Base-by-base conservation (phyloP, 2,113 vertebrate genomes). In the Trochalopteron elliotii region DNA sequence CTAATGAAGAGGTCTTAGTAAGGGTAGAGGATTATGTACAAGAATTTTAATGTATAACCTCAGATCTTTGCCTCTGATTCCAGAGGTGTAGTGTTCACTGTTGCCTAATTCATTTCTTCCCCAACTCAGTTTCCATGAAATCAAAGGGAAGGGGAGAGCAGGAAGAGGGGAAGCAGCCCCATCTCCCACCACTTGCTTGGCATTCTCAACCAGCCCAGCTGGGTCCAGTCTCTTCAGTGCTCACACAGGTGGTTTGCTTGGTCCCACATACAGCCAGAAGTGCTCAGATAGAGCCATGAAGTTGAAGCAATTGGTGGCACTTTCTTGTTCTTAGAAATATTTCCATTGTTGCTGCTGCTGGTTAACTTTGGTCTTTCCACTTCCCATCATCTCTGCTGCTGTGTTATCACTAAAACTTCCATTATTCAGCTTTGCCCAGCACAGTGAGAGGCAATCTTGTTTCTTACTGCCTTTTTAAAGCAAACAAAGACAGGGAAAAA, bases 391-490 rank as follows among this genome's bases (percentile, higher is more conserved):
- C 78, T 91, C 60, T 82, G 81, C 79, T 95, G 61, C 80, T 95
- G 75, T 76, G 75, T 84, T 95, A 93, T 71, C 93, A 94, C 94
- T 94, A 94, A 87, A 93, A 87, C 72, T 90, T 94, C 68, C 79
- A 93, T 96, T 94, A 88, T 74, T 45, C 0, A 0, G 45, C 85
- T 94, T 86, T 90, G 83, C 68, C 56, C 31, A 30, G 75, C 45
- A 0, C 85, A 88, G 79, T 83, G 65, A 96, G 83, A 92, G 40
- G 88, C 88, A 93, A 81, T 90, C 83, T 91, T 90, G 71, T 88
- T 96, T 90, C 93, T 91, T 89, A 85, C 12, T 81, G 83, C 83
- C 57, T 97, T 96, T 95, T 68, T 92, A 83, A 95, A 93, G 84
- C 79, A 81, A 88, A 89, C 56, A 92, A 94, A 95, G 85, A 35